A percentile compares a stretch with the other conserved stretches of the same genome.
Evolutionary conservation across 2,797 vertebrate genomes (phyloP).

Genomic region (Dallia pectoralis): DNA sequence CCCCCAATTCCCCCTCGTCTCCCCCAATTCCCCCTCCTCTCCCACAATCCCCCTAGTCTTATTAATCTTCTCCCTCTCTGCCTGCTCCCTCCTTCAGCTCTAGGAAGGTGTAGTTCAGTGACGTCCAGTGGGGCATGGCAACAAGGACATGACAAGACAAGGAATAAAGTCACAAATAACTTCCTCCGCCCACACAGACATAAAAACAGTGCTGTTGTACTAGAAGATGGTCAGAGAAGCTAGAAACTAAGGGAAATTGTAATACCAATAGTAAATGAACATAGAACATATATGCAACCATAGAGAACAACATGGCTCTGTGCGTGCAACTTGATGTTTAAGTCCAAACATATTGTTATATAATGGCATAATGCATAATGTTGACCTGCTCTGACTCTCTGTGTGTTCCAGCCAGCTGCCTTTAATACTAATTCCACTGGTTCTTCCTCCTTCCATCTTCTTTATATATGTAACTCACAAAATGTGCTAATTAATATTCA

Average conservation of each 20-base stretch:
- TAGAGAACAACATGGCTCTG: background rate
- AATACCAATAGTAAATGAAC: too few species aligned
- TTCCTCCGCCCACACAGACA: constrained; percentile 26
- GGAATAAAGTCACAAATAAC: constrained; percentile 24
- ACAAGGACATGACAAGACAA: constrained; percentile 12
- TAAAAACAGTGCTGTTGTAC: background rate
- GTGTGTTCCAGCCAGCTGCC: constrained; percentile 38
- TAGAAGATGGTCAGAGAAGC: too few species aligned
- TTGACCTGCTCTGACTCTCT: constrained; percentile 5
- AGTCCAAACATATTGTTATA: background rate
- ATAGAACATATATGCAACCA: background rate
- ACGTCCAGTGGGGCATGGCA: background rate
- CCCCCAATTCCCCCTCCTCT: background rate
- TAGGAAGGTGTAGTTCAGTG: constrained; percentile 3
- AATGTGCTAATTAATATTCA: too few species aligned
- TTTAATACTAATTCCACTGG: too few species aligned
- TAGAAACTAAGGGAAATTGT: too few species aligned
- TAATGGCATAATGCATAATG: background rate
- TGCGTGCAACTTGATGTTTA: background rate
- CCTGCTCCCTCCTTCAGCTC: background rate
- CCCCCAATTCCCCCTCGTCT: too few species aligned
- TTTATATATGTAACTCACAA: too few species aligned
- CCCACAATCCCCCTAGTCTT: background rate
- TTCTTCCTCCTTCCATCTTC: too few species aligned
- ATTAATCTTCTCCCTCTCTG: background rate